Percentiles rank a stretch among this genome's conserved stretches.
Conservation (phyloP, 2,113 vertebrate species). For the Amblyornis subalaris region DNA sequence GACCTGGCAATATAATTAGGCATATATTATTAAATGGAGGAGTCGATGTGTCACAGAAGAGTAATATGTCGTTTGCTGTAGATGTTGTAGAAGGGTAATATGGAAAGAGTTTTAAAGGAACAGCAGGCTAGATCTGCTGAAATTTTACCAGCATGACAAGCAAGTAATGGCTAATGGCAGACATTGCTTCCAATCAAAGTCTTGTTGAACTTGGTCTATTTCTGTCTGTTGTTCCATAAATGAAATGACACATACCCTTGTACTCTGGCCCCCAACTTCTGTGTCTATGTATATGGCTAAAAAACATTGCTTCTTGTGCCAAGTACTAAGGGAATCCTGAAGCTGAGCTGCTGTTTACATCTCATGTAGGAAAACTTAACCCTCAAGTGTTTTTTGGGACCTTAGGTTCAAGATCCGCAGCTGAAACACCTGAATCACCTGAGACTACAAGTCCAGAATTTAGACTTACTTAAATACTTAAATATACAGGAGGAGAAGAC, state of each 20-base stretch:
- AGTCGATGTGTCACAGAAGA: constrained; percentile 32
- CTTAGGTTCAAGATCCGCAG: neutral
- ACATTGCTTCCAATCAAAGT: neutral
- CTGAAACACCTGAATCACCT: neutral
- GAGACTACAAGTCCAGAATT: neutral
- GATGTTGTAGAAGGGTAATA: neutral
- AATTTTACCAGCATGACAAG: neutral
- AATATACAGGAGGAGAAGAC: neutral
- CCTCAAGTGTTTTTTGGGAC: neutral
- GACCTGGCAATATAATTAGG: constrained; percentile 51
- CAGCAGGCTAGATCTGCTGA: neutral
- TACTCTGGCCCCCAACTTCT: neutral
- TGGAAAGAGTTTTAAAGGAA: constrained; percentile 29
- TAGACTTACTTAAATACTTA: neutral
- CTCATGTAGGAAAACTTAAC: neutral
- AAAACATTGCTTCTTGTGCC: neutral
- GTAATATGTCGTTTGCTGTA: constrained; percentile 16
- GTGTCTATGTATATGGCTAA: neutral
- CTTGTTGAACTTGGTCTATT: neutral
- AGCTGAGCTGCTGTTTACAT: neutral
- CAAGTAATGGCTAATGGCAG: neutral
- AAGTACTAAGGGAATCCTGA: neutral
- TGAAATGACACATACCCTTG: neutral
- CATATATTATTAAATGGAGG: constrained; percentile 44
- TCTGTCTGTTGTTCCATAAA: neutral